These are phyloP conservation scores for Neocrepidodera transversa DNA, from an alignment of 2,888 invertebrate species.

Conservation along the genomic window DNA sequence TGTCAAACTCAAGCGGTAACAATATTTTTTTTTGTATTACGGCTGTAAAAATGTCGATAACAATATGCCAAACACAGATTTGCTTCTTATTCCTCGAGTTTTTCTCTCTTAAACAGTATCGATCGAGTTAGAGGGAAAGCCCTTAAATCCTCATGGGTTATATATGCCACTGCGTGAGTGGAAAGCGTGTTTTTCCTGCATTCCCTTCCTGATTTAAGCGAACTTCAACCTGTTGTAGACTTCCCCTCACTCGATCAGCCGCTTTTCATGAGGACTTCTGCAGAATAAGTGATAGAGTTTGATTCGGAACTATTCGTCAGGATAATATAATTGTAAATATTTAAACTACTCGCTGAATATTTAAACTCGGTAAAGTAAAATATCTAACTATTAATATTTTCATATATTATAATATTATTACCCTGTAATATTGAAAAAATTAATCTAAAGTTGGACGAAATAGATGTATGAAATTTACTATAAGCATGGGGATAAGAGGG, in stretches of 20 bases:
- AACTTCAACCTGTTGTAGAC: conserved; percentile 22
- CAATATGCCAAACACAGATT: conserved; percentile 30
- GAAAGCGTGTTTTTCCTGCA: conserved; percentile 31
- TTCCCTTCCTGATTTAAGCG: conserved; percentile 23
- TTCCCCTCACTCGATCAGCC: conserved; percentile 12
- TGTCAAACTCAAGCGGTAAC: no score
- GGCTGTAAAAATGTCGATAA: conserved; percentile 27
- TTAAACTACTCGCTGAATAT: background rate
- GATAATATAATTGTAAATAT: background rate
- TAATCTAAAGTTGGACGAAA: no score
- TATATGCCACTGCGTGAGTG: conserved; percentile 30
- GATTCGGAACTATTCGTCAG: conserved; percentile 2
- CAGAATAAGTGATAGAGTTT: conserved; percentile 11
- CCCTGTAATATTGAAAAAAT: no score
- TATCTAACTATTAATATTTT: no score
- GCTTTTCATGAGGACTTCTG: conserved; percentile 14
- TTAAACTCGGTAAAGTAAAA: no score
- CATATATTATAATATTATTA: no score
- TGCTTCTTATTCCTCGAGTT: conserved; percentile 28
- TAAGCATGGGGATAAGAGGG: no score
- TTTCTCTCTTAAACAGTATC: conserved; percentile 27
- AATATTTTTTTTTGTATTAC: conserved; percentile 16
- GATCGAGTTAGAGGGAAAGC: conserved; percentile 25
- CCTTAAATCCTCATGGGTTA: conserved; percentile 25
- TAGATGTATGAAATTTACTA: no score